A percentile compares a stretch with the other conserved stretches of the same genome.
Conservation (phyloP, 2,797 vertebrate species). For the Kryptopterus vitreolus region DNA sequence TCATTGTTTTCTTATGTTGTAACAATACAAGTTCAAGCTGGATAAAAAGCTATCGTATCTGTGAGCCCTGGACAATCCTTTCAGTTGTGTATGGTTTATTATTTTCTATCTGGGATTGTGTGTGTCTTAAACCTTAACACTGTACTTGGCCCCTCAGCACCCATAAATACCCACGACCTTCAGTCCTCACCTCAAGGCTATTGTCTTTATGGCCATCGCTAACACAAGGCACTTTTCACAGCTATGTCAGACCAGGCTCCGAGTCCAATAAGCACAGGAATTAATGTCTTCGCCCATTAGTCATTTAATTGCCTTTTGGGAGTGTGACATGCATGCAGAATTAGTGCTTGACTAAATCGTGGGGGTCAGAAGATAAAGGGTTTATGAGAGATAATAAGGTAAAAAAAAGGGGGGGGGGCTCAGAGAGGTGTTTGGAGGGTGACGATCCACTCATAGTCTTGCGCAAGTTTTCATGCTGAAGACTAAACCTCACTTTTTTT, state of each 20-base stretch:
- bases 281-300: slow-evolving; percentile 62
- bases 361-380: slow-evolving; percentile 50
- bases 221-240: slow-evolving; percentile 43
- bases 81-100: slow-evolving; percentile 8
- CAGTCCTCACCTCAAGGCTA: slow-evolving; percentile 40
- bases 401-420: too few species aligned
- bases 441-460: background rate
- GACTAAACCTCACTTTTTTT: background rate
- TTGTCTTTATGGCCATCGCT: slow-evolving; percentile 24
- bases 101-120: background rate
- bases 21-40: background rate
- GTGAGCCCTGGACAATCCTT: background rate
- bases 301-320: slow-evolving; percentile 62
- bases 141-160: slow-evolving; percentile 17
- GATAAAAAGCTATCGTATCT: background rate
- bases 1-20: background rate
- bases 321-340: slow-evolving; percentile 59
- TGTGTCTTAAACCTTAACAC: background rate
- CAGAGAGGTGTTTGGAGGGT: too few species aligned
- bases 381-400: slow-evolving; percentile 50
- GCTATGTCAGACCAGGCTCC: slow-evolving; percentile 53
- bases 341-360: slow-evolving; percentile 55
- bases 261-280: slow-evolving; percentile 60
- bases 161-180: slow-evolving; percentile 35
- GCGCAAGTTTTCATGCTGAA: background rate